Evolutionary conservation across 2,113 vertebrate genomes (phyloP).

Genomic region (Coracopsis vasa): DNA sequence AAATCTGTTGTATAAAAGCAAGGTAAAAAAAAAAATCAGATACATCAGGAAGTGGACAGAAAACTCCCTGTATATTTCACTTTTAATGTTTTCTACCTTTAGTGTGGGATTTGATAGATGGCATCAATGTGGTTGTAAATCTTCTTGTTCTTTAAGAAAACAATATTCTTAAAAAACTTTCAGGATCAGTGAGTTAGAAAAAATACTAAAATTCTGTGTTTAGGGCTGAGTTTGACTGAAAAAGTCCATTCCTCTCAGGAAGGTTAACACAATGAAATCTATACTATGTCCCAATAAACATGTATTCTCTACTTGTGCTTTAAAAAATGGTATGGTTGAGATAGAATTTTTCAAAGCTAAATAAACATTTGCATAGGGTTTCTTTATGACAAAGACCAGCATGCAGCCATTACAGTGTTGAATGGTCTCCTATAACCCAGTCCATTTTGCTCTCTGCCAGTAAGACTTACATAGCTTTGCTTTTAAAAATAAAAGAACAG

Average conservation of each 20-base stretch:
- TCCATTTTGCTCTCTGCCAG: not conserved
- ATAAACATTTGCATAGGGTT: not conserved
- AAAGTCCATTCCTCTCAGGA: not conserved
- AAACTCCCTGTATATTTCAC: not conserved
- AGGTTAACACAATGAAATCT: not conserved
- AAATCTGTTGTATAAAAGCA: not conserved
- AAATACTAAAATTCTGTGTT: not conserved
- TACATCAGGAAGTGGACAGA: not conserved
- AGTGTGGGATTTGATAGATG: not conserved
- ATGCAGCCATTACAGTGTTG: not conserved
- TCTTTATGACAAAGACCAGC: not conserved
- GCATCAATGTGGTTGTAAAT: not conserved
- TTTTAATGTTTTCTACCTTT: not conserved
- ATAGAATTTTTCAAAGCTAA: not conserved
- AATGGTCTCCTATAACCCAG: not conserved
- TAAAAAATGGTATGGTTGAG: not conserved
- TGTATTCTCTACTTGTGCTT: not conserved
- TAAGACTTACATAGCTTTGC: not conserved
- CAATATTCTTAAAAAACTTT: not conserved
- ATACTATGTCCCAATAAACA: not conserved
- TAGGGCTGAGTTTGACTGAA: not conserved
- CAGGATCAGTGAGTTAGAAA: not conserved
- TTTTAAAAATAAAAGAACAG: constrained; percentile 35
- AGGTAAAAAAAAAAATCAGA: not conserved
- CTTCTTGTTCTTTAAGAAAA: not conserved